Evolutionary conservation across 2,113 vertebrate genomes (phyloP).

Genomic region (Myiozetetes cayanensis): DNA sequence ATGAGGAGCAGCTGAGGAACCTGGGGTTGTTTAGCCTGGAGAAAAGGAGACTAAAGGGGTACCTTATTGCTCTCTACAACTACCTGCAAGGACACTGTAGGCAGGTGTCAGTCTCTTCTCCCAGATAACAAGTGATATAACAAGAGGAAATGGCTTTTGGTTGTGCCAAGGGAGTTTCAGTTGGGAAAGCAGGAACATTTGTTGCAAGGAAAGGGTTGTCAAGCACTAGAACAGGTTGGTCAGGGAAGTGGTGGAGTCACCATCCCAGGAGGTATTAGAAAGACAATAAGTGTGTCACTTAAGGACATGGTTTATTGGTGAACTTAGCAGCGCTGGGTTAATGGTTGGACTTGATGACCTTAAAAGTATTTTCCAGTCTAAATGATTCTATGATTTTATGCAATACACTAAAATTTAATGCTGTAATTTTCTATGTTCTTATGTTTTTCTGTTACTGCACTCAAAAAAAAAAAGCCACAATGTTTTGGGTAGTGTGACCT

Average conservation of each 20-base stretch:
- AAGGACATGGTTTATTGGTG: neutral
- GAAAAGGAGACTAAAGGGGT: neutral
- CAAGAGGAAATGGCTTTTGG: neutral
- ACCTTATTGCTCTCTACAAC: too few species aligned
- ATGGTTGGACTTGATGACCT: neutral
- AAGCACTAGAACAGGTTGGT: neutral
- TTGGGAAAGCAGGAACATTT: neutral
- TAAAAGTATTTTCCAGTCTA: neutral
- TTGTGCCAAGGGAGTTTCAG: neutral
- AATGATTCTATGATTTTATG: neutral
- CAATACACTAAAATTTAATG: neutral
- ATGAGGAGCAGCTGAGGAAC: neutral
- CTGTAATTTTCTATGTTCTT: neutral
- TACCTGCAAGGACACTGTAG: neutral
- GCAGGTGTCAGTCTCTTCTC: fast-evolving
- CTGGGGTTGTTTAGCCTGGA: neutral
- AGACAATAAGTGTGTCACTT: neutral
- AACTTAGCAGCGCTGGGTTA: neutral
- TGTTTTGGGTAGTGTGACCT: neutral
- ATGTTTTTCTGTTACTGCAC: neutral
- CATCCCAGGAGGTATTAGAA: too few species aligned
- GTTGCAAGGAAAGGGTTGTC: neutral
- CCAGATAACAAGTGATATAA: neutral
- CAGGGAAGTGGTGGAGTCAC: neutral
- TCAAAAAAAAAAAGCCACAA: neutral